A percentile compares a stretch with the other conserved stretches of the same genome.
phyloP scores from a whole-genome alignment of 2,797 vertebrate genomes.

The Micropoecilia bifurca region DNA sequence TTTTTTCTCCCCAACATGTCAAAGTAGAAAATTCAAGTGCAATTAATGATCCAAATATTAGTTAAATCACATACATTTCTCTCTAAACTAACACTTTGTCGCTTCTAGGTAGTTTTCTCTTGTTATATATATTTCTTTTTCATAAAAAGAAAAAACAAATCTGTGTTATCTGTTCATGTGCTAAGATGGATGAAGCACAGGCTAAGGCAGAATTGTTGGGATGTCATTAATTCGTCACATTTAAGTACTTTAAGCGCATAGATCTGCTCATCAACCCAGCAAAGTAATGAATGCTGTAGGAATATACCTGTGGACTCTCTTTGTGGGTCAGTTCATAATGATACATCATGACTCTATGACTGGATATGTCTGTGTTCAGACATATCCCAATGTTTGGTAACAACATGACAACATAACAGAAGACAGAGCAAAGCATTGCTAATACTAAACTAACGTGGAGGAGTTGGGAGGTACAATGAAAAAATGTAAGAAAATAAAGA shows the following conservation, averaged over 20 bases:
- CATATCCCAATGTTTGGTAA: slow-evolving; percentile 55
- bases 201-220: slow-evolving; percentile 36
- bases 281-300: slow-evolving; percentile 31
- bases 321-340: slow-evolving; percentile 45
- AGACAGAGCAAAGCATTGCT: slow-evolving; percentile 23
- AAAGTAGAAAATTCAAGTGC: slow-evolving; percentile 88
- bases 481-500: slow-evolving; percentile 22
- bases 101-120: slow-evolving; percentile 87
- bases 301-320: slow-evolving; percentile 42
- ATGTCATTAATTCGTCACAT: slow-evolving; percentile 10
- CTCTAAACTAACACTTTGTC: slow-evolving; percentile 81
- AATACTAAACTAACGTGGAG: background rate
- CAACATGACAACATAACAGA: slow-evolving; percentile 79
- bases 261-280: slow-evolving; percentile 53
- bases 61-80: slow-evolving; percentile 85
- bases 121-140: slow-evolving; percentile 56
- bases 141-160: slow-evolving; percentile 31
- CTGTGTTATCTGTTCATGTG: slow-evolving; percentile 41
- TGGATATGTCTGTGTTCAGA: slow-evolving; percentile 15
- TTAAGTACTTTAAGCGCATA: slow-evolving; percentile 66
- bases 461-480: slow-evolving; percentile 4
- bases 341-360: slow-evolving; percentile 27
- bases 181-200: slow-evolving; percentile 37
- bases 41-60: slow-evolving; percentile 89
- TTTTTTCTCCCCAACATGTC: slow-evolving; percentile 68